Evolutionary conservation across 2,888 invertebrate species (phyloP), one percentile per base, ranked within the genome.

Genomic region (Zaprionus bogoriensis): DNA sequence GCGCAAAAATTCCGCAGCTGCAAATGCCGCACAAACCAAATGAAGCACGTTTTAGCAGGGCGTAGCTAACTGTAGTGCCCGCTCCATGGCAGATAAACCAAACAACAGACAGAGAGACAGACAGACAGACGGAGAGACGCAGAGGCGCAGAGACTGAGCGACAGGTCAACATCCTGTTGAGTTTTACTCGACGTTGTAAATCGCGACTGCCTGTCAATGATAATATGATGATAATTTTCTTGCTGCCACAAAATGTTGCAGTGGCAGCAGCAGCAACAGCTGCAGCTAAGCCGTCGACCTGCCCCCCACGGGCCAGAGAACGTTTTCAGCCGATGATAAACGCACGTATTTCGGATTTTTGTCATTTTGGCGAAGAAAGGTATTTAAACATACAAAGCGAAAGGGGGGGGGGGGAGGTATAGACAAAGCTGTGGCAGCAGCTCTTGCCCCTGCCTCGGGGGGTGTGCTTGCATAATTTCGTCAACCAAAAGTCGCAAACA

Each of bases 321-420:
- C 14, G 27, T 41, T 4, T n/a, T 12, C 67, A 78, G 77, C 68
- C 67, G 71, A 50, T 48, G 71, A 65, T 76, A 58, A 74, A 67
- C 57, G 75, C 82, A 85, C 85, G 82, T 83, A 76, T 80, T 83
- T 82, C 61, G 82, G 85, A 83, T 83, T 82, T 82, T 63, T 67
- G 69, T 59, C 76, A 58, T 63, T 60, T 57, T 39, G 32, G 47
- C 38, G 39, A 54, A 23, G 23, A 64, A 64, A 65, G 74, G 65
- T 60, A 74, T 67, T 77, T 72, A 67, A 68, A 74, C 77, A 61
- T 64, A 52, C 32, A 17, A 36, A 32, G 9, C n/a, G 41, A n/a
- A 19, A 23, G 2, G 12, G 25, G 23, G 45, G 27, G 17, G 4
- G 28, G 4, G 9, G 41, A n/a, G 17, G 23, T 4, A 5, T 23